Evolutionary conservation across 2,113 vertebrate genomes (phyloP).

Genomic region (Cyprinodon tularosa): DNA sequence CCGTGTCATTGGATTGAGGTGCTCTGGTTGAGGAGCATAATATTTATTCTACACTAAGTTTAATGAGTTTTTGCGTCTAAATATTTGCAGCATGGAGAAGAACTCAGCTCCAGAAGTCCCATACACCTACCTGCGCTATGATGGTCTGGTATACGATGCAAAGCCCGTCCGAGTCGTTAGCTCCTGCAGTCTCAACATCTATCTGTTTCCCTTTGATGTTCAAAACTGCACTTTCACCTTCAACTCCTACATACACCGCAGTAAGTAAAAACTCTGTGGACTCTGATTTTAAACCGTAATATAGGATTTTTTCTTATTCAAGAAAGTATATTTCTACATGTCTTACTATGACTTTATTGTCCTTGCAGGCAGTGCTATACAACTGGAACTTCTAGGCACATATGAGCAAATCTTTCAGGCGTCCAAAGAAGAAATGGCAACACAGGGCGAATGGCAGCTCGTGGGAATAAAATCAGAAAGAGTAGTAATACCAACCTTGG

Average conservation of each 20-base stretch:
- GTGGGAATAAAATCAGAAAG: slow-evolving; percentile 41
- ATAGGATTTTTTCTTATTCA: neutral
- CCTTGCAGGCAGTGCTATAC: slow-evolving; percentile 3
- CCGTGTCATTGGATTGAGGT: neutral
- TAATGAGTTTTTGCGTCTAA: neutral
- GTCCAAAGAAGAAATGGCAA: slow-evolving; percentile 51
- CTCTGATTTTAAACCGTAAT: neutral
- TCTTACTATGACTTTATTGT: neutral
- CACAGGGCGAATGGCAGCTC: slow-evolving; percentile 77
- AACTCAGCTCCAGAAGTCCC: slow-evolving; percentile 40
- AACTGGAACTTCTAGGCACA: accelerated
- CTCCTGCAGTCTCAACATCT: slow-evolving; percentile 61
- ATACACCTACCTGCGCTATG: slow-evolving; percentile 22
- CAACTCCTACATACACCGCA: slow-evolving; percentile 33
- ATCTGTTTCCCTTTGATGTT: slow-evolving; percentile 63
- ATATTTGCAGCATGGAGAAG: slow-evolving; percentile 54
- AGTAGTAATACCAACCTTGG: accelerated
- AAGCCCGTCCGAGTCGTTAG: slow-evolving; percentile 56
- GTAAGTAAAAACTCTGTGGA: slow-evolving; percentile 24
- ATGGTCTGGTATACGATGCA: slow-evolving; percentile 9
- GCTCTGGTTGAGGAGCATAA: neutral
- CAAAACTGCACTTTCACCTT: slow-evolving; percentile 61
- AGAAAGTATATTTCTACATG: neutral
- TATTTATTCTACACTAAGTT: neutral
- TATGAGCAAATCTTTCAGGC: neutral